phyloP scores from a whole-genome alignment of 2,113 vertebrate species.

The Lampris megalopsis region DNA sequence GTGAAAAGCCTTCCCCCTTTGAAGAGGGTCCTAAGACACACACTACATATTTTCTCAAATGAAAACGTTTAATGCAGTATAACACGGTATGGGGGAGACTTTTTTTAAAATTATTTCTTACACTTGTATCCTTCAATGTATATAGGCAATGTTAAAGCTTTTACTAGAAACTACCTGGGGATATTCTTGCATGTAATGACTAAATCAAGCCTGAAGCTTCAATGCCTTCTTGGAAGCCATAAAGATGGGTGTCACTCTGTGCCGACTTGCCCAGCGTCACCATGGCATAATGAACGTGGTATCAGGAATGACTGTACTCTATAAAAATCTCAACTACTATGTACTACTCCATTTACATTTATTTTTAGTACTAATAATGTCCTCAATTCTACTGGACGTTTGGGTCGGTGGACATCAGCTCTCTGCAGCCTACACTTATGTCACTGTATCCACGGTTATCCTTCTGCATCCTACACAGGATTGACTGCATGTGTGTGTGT shows the following conservation, averaged over 20 bases:
- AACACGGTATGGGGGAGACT: too few relatives aligned
- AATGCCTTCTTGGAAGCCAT: slow-evolving; percentile 3
- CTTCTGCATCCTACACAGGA: slow-evolving; percentile 5
- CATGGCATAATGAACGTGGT: slow-evolving; percentile 21
- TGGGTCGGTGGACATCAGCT: neutral
- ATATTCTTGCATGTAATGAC: too few relatives aligned
- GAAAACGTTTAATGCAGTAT: too few relatives aligned
- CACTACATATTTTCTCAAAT: too few relatives aligned
- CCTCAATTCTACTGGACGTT: neutral
- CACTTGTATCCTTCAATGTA: too few relatives aligned
- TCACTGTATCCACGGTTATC: neutral
- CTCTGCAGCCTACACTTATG: neutral
- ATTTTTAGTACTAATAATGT: too few relatives aligned
- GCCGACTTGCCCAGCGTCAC: slow-evolving; percentile 29
- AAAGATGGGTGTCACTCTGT: slow-evolving; percentile 3
- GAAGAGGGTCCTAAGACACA: too few relatives aligned
- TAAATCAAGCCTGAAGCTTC: slow-evolving; percentile 4
- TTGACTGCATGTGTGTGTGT: slow-evolving; percentile 1
- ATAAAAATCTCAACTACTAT: slow-evolving; percentile 14
- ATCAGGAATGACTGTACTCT: neutral
- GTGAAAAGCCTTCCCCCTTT: too few relatives aligned
- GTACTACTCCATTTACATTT: slow-evolving; percentile 9
- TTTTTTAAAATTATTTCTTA: too few relatives aligned
- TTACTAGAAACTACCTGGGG: too few relatives aligned
- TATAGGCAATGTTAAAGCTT: too few relatives aligned